Conservation (phyloP, 2,113 vertebrate species). For the Campylomormyrus numenius region DNA sequence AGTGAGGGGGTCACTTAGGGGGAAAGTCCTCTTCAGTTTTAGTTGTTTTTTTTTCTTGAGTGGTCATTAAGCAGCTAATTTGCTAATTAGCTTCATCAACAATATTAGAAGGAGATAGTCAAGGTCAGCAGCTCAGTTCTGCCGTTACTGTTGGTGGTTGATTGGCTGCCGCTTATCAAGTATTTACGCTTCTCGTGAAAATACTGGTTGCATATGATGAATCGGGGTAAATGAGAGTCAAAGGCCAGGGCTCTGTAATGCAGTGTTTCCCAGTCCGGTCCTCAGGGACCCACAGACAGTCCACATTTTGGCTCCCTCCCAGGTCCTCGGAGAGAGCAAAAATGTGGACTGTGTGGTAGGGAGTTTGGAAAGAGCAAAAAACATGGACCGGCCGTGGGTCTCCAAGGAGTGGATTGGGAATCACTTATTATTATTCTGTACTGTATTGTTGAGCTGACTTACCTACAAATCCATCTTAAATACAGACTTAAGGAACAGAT, state of each 20-base stretch:
- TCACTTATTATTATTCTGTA: too few species aligned
- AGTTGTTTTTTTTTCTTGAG: neutral
- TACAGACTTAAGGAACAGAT: too few species aligned
- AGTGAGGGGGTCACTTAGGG: neutral
- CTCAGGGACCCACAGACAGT: too few species aligned
- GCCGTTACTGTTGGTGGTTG: neutral
- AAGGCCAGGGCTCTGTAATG: neutral
- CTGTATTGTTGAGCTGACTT: too few species aligned
- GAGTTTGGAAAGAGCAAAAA: too few species aligned
- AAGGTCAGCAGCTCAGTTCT: neutral
- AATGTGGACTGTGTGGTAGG: too few species aligned
- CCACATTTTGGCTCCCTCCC: too few species aligned
- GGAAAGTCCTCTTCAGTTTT: neutral
- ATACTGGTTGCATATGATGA: neutral
- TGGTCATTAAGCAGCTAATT: neutral
- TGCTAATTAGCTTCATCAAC: neutral
- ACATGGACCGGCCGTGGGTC: too few species aligned
- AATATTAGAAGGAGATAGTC: neutral
- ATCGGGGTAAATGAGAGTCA: neutral
- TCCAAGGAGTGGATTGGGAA: too few species aligned
- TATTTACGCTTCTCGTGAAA: neutral
- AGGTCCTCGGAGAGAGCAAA: too few species aligned
- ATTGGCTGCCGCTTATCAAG: neutral
- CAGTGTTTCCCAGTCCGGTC: too few species aligned
- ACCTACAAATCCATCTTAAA: too few species aligned